Percentiles rank a stretch among this genome's conserved stretches.
These are phyloP conservation scores for Oligia fasciuncula DNA, from an alignment of 2,888 invertebrate genomes.

Conservation along the genomic window DNA sequence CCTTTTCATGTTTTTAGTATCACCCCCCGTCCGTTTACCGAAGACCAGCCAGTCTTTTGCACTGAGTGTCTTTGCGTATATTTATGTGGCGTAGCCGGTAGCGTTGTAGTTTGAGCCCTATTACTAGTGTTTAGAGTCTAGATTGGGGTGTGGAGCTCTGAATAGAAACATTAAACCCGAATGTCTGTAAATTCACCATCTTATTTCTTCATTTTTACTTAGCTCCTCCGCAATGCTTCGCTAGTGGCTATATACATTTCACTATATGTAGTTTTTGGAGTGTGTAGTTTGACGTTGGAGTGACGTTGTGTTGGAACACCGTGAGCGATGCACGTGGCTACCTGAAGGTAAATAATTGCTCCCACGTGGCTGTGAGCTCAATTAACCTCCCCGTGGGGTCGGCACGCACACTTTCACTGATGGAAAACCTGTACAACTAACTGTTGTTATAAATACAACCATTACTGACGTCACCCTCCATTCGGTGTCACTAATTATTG, in stretches of 20 bases:
- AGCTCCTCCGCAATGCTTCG: constrained; percentile 86
- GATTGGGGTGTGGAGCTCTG: constrained; percentile 64
- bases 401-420: constrained; percentile 79
- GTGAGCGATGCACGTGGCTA: constrained; percentile 80
- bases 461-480: constrained; percentile 55
- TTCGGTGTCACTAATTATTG: constrained; percentile 56
- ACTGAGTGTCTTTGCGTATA: constrained; percentile 73
- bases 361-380: constrained; percentile 85
- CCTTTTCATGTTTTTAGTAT: constrained; percentile 68
- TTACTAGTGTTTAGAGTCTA: constrained; percentile 72
- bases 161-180: constrained; percentile 84
- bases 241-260: constrained; percentile 75
- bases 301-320: constrained; percentile 53
- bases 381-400: constrained; percentile 82
- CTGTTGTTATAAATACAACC: constrained; percentile 72
- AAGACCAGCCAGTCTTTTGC: constrained; percentile 69
- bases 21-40: constrained; percentile 68
- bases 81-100: constrained; percentile 71
- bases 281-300: constrained; percentile 60
- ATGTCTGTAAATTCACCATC: constrained; percentile 88
- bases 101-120: constrained; percentile 75
- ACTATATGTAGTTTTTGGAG: constrained; percentile 67
- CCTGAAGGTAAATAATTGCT: constrained; percentile 88
- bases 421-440: constrained; percentile 75
- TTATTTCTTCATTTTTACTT: constrained; percentile 89